phyloP scores from a whole-genome alignment of 2,888 invertebrate genomes.

The Hyppa rectilinea region DNA sequence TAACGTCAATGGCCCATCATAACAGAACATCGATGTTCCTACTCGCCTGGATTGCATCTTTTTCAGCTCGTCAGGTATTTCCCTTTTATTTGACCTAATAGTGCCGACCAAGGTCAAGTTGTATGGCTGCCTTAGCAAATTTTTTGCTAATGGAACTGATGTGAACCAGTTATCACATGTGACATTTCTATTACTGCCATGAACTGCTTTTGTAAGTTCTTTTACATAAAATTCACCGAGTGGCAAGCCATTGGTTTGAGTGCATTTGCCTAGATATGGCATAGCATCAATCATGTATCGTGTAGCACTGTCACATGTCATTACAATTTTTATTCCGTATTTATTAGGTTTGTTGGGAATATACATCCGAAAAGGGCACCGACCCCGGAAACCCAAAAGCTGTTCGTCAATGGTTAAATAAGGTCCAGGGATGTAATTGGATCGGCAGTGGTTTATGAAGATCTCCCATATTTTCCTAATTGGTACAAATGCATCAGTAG shows the following conservation, averaged over 20 bases:
- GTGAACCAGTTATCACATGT: no score
- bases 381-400: conserved; percentile 2
- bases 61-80: conserved; percentile 69
- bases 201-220: conserved; percentile 16
- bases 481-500: conserved; percentile 24
- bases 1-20: neutral
- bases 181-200: neutral
- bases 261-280: conserved; percentile 31
- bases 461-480: conserved; percentile 31
- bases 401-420: conserved; percentile 17
- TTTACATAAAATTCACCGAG: conserved; percentile 33
- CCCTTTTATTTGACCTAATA: conserved; percentile 47
- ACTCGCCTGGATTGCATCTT: conserved; percentile 23
- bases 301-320: neutral
- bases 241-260: conserved; percentile 26
- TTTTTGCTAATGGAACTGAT: neutral
- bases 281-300: conserved; percentile 30
- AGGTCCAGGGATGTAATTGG: conserved; percentile 19
- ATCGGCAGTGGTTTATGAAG: conserved; percentile 26
- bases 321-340: conserved; percentile 62
- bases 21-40: conserved; percentile 3
- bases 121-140: conserved; percentile 21
- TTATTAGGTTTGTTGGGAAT: conserved; percentile 43
- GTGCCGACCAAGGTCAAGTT: conserved; percentile 31
- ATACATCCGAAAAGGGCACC: conserved; percentile 38